Evolutionary conservation across 2,888 invertebrate genomes (phyloP), one percentile per base, ranked within the genome.

Genomic region (Drosophila flavopinicola): DNA sequence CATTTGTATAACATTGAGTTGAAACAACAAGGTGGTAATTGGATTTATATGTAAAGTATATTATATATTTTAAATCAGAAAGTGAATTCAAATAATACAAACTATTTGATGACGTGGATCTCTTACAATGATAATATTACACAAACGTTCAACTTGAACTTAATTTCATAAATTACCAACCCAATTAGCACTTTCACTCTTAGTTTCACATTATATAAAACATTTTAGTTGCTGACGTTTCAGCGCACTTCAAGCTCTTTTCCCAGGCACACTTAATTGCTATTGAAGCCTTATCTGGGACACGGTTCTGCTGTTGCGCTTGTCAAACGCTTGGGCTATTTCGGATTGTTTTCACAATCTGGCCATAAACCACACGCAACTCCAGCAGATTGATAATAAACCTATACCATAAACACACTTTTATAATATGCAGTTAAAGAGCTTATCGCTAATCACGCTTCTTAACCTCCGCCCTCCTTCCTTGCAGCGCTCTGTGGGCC

Each of bases 401-500:
- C 10, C n/a, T 10, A 37, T 11, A 33, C 27, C 15, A 15, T 9
- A 24, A 3, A 13, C 7, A 11, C 23, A 6, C 17, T 23, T 49
- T n/a, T 35, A 7, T 15, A 35, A 10, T 6, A 38, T 42, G 10
- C 37, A 20, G 32, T 32, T 30, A n/a, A 2, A 11, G 1, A 4
- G 25, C 37, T 63, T 59, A 74, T 60, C 56, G 15, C 30, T 54
- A 58, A 64, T 53, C 39, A 13, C 1, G 32, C 30, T 13, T 33
- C n/a, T 24, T 45, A 13, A n/a, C 17, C 27, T 33, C 20, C 11
- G 6, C 17, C 9, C 7, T 15, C 6, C 10, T 15, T 1, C 7
- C 1, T 15, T 7, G 10, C 92, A 97, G 96, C 58, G 96, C 95
- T 4, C 90, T 96, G n/a, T 91, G 90, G 58, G 93, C 94, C 71